Evolutionary conservation across 2,797 vertebrate species (phyloP), one percentile per base, ranked within the genome.

Genomic region (Ceryle rudis): DNA sequence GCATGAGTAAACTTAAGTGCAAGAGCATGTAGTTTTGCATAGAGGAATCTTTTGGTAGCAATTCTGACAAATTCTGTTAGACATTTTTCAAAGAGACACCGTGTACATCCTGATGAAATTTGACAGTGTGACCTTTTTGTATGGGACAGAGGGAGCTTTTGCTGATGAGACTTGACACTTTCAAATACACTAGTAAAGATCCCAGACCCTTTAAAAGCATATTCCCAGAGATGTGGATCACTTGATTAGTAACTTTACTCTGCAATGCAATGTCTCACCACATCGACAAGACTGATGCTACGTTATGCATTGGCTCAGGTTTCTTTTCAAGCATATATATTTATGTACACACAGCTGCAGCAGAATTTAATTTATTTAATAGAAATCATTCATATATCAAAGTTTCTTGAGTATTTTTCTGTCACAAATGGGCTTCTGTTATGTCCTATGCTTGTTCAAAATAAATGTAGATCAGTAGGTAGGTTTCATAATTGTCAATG

Each of bases 81-180:
- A 73, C 14, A 0, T 91, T 84, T 96, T 93, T 93, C 69, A 93
- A 41, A 81, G 71, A 93, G 49, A 88, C 21, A 9, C n/a, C 37
- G 11, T 61, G 51, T 92, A 81, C 10, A 2, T 90, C n/a, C 46
- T 79, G 87, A 96, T 95, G 80, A 81, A 94, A 93, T 77, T 70
- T 95, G 96, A 94, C 91, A 94, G 87, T 70, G 42, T 89, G 88
- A 90, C 85, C 91, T 95, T 97, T 94, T 81, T 55, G 2, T 91
- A 54, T 26, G 33, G 91, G 85, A 79, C 62, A 77, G 42, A 88
- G 23, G 55, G 31, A 91, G 16, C 37, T 75, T 88, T 81, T 81
- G 62, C 58, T 96, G 85, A 93, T 95, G 47, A 74, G 88, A 70
- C 70, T 75, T 93, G 94, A 91, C 79, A 47, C 74, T 64, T 95